A percentile compares a stretch with the other conserved stretches of the same genome.
Evolutionary conservation across 2,113 vertebrate genomes (phyloP).

Genomic region (Argyrosomus japonicus): DNA sequence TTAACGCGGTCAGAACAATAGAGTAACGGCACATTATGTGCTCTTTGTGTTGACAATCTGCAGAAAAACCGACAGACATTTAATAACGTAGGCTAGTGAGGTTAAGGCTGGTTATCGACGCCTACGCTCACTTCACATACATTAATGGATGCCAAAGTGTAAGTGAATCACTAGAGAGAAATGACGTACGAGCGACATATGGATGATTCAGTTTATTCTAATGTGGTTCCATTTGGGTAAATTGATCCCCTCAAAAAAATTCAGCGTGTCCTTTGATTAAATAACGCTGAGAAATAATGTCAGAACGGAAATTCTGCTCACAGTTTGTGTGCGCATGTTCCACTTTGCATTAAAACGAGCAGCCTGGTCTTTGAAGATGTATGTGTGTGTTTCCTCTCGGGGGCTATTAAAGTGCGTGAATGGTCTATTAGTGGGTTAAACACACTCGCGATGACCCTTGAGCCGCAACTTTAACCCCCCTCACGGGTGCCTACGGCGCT

Average conservation of each 20-base stretch:
- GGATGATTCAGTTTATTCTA: neutral
- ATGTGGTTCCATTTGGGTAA: neutral
- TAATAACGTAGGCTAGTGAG: neutral
- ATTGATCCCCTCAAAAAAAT: neutral
- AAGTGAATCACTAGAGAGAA: neutral
- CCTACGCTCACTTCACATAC: neutral
- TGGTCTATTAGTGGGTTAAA: constrained; percentile 63
- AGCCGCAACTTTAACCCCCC: constrained; percentile 27
- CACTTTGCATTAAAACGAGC: neutral
- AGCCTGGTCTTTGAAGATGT: constrained; percentile 46
- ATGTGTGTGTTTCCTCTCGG: constrained; percentile 42
- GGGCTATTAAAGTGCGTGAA: constrained; percentile 54
- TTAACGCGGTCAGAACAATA: too few relatives aligned
- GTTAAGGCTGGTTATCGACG: neutral
- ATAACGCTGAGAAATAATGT: neutral
- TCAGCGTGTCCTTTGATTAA: neutral
- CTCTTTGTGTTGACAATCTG: too few relatives aligned
- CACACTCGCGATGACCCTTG: constrained; percentile 41
- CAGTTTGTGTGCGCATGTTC: constrained; percentile 5
- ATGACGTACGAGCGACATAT: neutral
- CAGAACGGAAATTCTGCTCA: neutral
- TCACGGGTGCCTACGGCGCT: neutral
- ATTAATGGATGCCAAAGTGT: neutral
- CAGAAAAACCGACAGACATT: too few relatives aligned
- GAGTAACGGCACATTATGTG: neutral